Base-by-base conservation (phyloP, 2,888 invertebrate species). In the Hirtodrosophila alboralis region DNA sequence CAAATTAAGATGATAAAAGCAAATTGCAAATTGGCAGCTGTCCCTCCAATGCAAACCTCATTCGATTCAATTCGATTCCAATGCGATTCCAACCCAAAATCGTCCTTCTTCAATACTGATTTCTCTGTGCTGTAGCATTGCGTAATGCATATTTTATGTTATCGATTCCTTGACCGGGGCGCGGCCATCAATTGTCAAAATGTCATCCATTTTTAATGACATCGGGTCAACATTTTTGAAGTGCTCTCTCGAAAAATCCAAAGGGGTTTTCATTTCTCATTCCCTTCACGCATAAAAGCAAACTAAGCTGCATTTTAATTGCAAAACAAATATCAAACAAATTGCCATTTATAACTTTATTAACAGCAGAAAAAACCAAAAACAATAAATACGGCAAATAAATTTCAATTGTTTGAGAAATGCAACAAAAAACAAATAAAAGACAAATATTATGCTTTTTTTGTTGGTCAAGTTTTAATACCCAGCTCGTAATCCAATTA, bases 1-100 rank as follows among this genome's bases (percentile, higher is more conserved):
- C 75, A 77, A 80, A 80, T 80, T 86, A 84, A 86, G 83, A 67
- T 81, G 85, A 77, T 80, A 86, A 84, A 86, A 77, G 83, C 78
- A 84, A 86, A 84, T 86, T 79, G 78, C 71, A 84, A 81, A 81
- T 68, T 74, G 86, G 60, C 81, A 74, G 63, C 44, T 60, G 38
- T 53, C 61, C 9, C 2, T 14, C 8, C 7, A 16, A 36, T 21
- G 1, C 5, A 16, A 18, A 5, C 43, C 4, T n/a, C n/a, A 10
- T 26, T 18, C 51, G 18, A 10, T 1, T 10, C 36, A 9, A 16
- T 18, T 10, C 33, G n/a, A n/a, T n/a, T 5, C 14, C 33, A n/a
- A 4, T 13, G 10, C 13, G 2, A 6, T 1, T n/a, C 14, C 14
- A 7, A 9, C 9, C 49, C 12, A 18, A 14, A 34, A 8, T n/a